Base-by-base conservation (phyloP, 2,113 vertebrate species). In the Microcebus jonahi region DNA sequence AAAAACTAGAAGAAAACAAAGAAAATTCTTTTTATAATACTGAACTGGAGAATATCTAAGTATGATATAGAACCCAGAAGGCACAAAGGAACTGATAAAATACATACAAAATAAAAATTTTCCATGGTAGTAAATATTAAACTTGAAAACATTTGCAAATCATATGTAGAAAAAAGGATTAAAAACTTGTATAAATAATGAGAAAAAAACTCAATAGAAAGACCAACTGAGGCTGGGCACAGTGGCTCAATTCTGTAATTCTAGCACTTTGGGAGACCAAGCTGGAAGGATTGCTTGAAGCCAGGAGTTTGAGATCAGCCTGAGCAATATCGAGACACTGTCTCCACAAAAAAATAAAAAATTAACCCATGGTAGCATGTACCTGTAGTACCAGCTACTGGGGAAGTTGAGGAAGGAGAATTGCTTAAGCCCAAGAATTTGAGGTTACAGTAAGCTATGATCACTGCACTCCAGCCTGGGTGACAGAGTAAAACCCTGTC, bases 1-100 rank as follows among this genome's bases (percentile, higher is more conserved):
- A 70, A 91, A 92, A 83, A 75, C 77, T 67, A 23, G 34, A 93
- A 83, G 36, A 90, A 93, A 95, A 50, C 15, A 87, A 89, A 21
- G 59, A 61, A 61, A 59, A 75, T 55, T 71, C 29, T 76, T 94
- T 96, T 90, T 77, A 90, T 65, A 82, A 48, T 65, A 82, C 39
- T 6, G 5, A 93, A 76, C 59, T 81, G 21, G n/a, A 81, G 39
- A 76, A 93, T 10, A 27, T 59, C 39, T 63, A 90, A 91, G 63
- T 85, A 92, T 92, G 42, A 67, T 68, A 70, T 20, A 87, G 91
- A 95, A 73, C 12, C 34, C 20, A 12, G 63, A 94, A 70, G 45
- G n/a, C 68, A 70, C 67, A 90, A 89, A 76, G 48, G 39, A 85
- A 80, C 3, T 81, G 34, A 87, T 76, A 91, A 68, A 70, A 77